Base-by-base conservation (phyloP, 1,140 invertebrate species). In the Orius insidiosus region DNA sequence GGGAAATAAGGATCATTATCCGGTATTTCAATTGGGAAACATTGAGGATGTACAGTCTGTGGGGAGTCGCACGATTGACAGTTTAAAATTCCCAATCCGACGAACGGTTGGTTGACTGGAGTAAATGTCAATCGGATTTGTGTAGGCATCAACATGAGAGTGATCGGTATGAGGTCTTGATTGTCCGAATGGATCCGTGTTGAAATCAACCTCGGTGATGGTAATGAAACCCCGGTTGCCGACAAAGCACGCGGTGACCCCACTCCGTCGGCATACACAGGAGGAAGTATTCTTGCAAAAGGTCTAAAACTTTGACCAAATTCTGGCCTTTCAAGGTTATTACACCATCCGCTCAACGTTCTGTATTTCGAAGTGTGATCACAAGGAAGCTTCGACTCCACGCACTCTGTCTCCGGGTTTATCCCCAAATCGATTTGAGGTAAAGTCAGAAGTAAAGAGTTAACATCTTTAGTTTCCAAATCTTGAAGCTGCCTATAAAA, bases 101-200 rank as follows among this genome's bases (percentile, higher is more conserved):
- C 59, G 37, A 57, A 57, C 19, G 64, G 65, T 71, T 85, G 84
- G 54, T 87, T 82, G 37, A 88, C 82, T 0, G 87, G 87, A 2
- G 87, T 93, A 69, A 92, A 79, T 1, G 87, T 93, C 10, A 93
- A 62, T 93, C 88, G 5, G 92, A 93, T 86, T 58, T 93, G 88
- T 2, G 84, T 85, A 60, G 77, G 85, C 86, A 92, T 92, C 3
- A 84, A 73, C 76, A 89, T 85, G 13, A 90, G 67, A 0, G 83
- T 85, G 58, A 93, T n/a, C 85, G 69, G 79, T 79, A 55, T 86
- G 82, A 8, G 85, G 65, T 57, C 85, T 85, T 30, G 83, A 84
- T 40, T 80, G 56, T 90, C 85, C 1, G 83, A 77, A 60, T 93
- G 88, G 37, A 93, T 82, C 0, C 77, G 73, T 0, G 83, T 81